Base-by-base conservation (phyloP, 30 jellyfish, hydroid and myxozoan genomes). In the Mastigias papua region DNA sequence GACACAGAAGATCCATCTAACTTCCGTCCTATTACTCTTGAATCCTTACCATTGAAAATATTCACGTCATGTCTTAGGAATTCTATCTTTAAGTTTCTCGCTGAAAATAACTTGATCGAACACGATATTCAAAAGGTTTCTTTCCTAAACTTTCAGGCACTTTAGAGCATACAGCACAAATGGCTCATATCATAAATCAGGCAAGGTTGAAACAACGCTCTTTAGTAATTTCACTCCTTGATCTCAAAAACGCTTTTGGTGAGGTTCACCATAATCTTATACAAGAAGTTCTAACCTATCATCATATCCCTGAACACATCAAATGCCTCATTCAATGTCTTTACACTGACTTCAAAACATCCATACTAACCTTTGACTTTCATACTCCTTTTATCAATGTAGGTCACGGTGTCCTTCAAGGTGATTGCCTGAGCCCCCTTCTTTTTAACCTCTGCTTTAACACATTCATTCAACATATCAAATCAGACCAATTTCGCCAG, bases 371-470 rank as follows among this genome's bases (percentile, higher is more conserved):
- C 21, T 34, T 8, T 34, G 73, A 74, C 10, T n/a, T 20, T 68
- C 48, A 42, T 11, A 42, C 74, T 22, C 26, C 71, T 26, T 74
- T 76, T 7, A 32, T 46, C 17, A 19, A 30, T 51, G 71, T 46
- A 34, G 54, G 64, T 16, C 71, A 50, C 10, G 49, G 86, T 2
- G 86, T 42, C 30, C 77, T 76, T n/a, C 87, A 50, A 76, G 87
- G 87, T 28, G 87, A 76, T 42, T 76, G 87, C 34, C 71, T 76
- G 28, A 76, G 76, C 58, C 76, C 76, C 34, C 76, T 76, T 10
- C 76, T 48, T 17, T 76, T 76, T 73, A 46, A 23, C 76, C 42
- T 76, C 3, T 76, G 87, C 76, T 76, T 49, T 76, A 50, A 76
- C 48, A 46, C 87, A 11, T 76, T 76, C 28, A 1, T 76, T 58